Percentiles rank a stretch among this genome's conserved stretches.
These are phyloP conservation scores for Odontomachus brunneus DNA, from an alignment of 1,140 invertebrate genomes.

Conservation along the genomic window DNA sequence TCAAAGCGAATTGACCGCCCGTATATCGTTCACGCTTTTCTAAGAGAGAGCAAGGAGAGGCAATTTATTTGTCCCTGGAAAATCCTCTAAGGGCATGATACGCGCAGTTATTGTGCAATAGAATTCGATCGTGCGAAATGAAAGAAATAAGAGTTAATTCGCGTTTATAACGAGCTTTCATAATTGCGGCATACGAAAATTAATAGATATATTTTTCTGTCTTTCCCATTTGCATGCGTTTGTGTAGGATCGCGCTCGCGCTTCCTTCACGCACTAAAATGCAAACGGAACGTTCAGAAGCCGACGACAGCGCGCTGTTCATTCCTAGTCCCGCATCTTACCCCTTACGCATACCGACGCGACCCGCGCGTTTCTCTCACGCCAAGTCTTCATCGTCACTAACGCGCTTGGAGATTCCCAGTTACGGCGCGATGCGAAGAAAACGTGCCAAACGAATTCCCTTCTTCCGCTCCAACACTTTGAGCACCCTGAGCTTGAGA, in stretches of 20 bases:
- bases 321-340: constrained; percentile 66
- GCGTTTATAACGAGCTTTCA: background rate
- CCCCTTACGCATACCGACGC: constrained; percentile 6
- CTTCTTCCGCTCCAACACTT: constrained; percentile 22
- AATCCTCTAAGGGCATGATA: too few relatives aligned
- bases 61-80: too few relatives aligned
- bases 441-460: constrained; percentile 25
- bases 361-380: background rate
- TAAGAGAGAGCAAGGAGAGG: too few relatives aligned
- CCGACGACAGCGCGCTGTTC: constrained; percentile 77
- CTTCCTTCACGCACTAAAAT: constrained; percentile 77
- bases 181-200: constrained; percentile 30
- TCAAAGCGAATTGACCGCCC: background rate
- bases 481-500: constrained; percentile 10
- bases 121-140: too few relatives aligned
- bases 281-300: constrained; percentile 74
- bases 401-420: constrained; percentile 15
- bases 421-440: background rate
- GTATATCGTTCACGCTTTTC: too few relatives aligned
- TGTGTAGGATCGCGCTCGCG: constrained; percentile 76
- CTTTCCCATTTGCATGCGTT: constrained; percentile 74
- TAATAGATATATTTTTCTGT: constrained; percentile 73
- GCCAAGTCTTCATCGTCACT: background rate
- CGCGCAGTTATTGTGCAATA: too few relatives aligned
- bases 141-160: too few relatives aligned